Percentiles rank a stretch among this genome's conserved stretches.
These are phyloP conservation scores for Lepus townsendii DNA, from an alignment of 2,797 vertebrate species.

Conservation along the genomic window DNA sequence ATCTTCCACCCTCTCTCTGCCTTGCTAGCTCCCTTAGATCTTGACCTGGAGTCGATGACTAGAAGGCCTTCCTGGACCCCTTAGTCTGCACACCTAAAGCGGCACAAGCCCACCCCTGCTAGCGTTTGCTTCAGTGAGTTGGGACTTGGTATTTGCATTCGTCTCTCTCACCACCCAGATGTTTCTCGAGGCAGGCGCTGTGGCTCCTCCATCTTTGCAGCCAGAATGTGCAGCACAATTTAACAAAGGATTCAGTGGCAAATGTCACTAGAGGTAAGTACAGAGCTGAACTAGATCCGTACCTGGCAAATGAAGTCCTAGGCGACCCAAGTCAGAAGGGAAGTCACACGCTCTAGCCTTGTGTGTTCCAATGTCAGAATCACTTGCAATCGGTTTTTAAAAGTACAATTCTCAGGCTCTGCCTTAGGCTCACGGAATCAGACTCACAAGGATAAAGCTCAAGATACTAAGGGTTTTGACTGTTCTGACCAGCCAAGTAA, in stretches of 20 bases:
- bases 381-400: conserved; percentile 32
- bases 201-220: conserved; percentile 15
- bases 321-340: neutral
- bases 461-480: neutral
- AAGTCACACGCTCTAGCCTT: neutral
- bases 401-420: conserved; percentile 12
- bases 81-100: neutral
- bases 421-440: neutral
- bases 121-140: neutral
- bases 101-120: neutral
- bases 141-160: neutral
- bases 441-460: neutral
- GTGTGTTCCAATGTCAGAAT: neutral
- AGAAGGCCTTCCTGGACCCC: neutral
- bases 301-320: conserved; percentile 43
- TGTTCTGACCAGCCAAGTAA: neutral
- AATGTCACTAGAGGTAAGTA: conserved; percentile 30
- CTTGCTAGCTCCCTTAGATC: neutral
- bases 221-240: neutral
- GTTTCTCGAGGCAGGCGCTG: neutral
- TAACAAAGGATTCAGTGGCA: neutral
- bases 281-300: neutral
- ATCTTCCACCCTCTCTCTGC: neutral
- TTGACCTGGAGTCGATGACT: neutral
- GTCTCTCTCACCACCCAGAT: neutral